These are phyloP conservation scores for Betta splendens DNA, from an alignment of 2,797 vertebrate species.

Conservation along the genomic window DNA sequence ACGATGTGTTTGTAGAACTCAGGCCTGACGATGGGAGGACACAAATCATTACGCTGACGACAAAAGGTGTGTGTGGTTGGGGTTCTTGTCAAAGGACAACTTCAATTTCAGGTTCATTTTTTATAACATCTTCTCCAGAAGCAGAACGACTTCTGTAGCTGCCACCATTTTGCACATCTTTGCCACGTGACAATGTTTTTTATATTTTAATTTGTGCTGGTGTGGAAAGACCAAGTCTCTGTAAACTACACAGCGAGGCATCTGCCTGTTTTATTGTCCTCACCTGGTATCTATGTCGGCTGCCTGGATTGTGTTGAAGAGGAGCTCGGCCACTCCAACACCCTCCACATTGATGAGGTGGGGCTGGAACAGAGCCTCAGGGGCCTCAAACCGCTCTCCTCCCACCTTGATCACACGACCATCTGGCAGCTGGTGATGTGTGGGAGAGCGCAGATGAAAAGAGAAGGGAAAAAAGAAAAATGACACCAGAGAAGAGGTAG, in stretches of 20 bases:
- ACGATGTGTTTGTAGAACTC: slow-evolving; percentile 99
- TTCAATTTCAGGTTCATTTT: too few relatives aligned
- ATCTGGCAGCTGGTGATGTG: slow-evolving; percentile 90
- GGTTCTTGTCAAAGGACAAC: too few relatives aligned
- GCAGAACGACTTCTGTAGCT: not conserved
- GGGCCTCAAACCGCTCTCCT: slow-evolving; percentile 96
- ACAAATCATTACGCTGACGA: not conserved
- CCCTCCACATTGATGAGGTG: slow-evolving; percentile 99
- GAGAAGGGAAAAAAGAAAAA: slow-evolving; percentile 17
- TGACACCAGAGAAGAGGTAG: slow-evolving; percentile 39
- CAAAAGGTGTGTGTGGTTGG: not conserved
- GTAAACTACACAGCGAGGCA: not conserved
- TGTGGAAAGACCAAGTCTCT: slow-evolving; percentile 1
- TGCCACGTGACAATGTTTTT: slow-evolving; percentile 2
- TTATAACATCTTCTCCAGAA: slow-evolving; percentile 16
- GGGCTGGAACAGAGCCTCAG: slow-evolving; percentile 97
- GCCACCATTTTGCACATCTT: slow-evolving; percentile 4
- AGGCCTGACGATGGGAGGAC: slow-evolving; percentile 75
- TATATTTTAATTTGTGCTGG: not conserved
- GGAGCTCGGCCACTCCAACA: slow-evolving; percentile 95
- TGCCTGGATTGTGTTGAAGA: slow-evolving; percentile 99
- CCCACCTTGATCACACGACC: slow-evolving; percentile 98
- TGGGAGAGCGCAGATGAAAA: slow-evolving; percentile 54
- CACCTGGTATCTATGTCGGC: slow-evolving; percentile 99
- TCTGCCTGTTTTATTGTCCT: slow-evolving; percentile 3